Percentiles rank a stretch among this genome's conserved stretches.
Conservation (phyloP, 2,113 vertebrate species). For the Apteryx owenii region DNA sequence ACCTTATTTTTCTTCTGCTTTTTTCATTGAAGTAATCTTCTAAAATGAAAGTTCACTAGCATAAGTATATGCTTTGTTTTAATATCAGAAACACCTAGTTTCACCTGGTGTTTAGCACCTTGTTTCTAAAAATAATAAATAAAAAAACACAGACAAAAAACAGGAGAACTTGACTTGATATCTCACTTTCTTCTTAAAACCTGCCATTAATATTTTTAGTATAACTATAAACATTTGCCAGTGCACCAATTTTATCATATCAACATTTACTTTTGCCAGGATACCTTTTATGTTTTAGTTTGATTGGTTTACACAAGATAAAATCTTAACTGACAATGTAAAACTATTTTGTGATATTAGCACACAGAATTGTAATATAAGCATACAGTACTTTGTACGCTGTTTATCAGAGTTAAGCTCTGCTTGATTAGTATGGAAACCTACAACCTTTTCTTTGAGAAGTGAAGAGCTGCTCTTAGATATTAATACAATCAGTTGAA, state of each 20-base stretch:
- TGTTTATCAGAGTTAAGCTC: not conserved
- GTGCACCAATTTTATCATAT: not conserved
- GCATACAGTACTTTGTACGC: not conserved
- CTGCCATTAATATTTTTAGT: rapidly evolving
- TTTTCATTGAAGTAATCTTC: not conserved
- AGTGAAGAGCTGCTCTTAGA: not conserved
- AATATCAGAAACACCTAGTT: not conserved
- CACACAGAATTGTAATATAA: not conserved
- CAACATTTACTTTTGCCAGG: not conserved
- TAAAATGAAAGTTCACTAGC: not conserved
- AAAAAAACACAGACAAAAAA: not conserved
- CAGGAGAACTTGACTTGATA: not conserved
- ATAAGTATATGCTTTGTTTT: not conserved
- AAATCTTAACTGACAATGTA: not conserved
- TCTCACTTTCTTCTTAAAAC: not conserved
- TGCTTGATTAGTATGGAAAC: not conserved
- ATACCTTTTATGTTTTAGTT: not conserved
- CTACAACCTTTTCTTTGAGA: not conserved
- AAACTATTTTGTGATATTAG: not conserved
- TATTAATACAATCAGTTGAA: not conserved
- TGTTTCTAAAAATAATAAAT: not conserved
- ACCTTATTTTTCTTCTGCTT: not conserved
- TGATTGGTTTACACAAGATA: not conserved
- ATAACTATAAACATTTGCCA: not conserved
- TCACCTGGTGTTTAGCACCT: not conserved